Base-by-base conservation (phyloP, 2,113 vertebrate genomes). In the Prochilodus magdalenae region DNA sequence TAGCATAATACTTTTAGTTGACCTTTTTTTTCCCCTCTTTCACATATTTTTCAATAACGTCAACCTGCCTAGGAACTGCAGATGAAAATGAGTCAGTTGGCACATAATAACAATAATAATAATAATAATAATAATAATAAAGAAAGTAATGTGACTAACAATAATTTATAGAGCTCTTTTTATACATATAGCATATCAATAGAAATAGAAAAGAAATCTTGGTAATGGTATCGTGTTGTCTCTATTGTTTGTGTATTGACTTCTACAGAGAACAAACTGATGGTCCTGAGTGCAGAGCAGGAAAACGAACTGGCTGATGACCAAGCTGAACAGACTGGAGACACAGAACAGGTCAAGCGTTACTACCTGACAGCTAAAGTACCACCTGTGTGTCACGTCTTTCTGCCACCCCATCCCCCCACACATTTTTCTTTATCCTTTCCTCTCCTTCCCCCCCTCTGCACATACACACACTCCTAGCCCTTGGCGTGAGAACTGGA, bases 321-420 rank as follows among this genome's bases (percentile, higher is more conserved):
- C 62, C 76, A 84, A 82, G 33, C 12, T 49, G 73, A 87, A 77
- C 86, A 84, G 69, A 79, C 76, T 53, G 71, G 44, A 74, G 74
- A 67, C 30, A 69, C 69, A 63, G 69, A 65, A 40, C 63, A 79
- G 80, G 80, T 73, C 67, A 44, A 72, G 65, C 76, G 59, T 79
- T 75, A 79, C 83, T 84, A 80, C 66, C 66, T 79, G 79, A 84
- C 76, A 79, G 75, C 65, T 57, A 76, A 73, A 65, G 66, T 82
- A 84, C 72, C 80, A 87, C 83, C 85, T 80, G 72, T 79, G 72
- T 82, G 78, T 63, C 73, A 77, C 62, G 65, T 69, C 40, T 51
- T 16, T n/a, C 29, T 59, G 30, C 59, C 55, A 36, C 15, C 53
- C 76, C 51, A 36, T 20, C 53, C 76, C 51, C 65, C 27, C 47